These are phyloP conservation scores for Chionomys nivalis DNA, from an alignment of 2,113 vertebrate genomes.

Conservation along the genomic window DNA sequence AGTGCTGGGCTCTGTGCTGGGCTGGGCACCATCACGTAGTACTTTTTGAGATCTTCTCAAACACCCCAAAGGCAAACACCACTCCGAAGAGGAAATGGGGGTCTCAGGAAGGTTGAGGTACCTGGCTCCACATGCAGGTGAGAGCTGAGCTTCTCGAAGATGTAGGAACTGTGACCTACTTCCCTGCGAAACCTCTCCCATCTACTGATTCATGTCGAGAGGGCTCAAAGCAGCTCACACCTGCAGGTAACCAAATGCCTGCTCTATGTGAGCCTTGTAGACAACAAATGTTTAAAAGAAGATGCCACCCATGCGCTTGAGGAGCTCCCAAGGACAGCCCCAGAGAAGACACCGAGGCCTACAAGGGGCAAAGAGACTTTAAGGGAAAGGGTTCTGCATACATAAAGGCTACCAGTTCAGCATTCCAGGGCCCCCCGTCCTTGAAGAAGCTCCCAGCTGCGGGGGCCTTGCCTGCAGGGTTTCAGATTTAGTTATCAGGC, in stretches of 20 bases:
- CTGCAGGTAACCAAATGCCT: not conserved
- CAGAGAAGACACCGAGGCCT: not conserved
- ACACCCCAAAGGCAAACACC: not conserved
- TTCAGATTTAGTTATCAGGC: conserved; percentile 73
- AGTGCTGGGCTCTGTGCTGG: not conserved
- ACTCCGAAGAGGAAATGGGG: not conserved
- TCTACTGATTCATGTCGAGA: not conserved
- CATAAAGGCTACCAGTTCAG: not conserved
- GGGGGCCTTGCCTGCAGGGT: conserved; percentile 22
- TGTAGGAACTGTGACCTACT: not conserved
- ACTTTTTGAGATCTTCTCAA: conserved; percentile 16
- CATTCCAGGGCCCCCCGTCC: conserved; percentile 34
- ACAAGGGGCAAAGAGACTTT: not conserved
- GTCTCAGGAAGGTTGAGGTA: not conserved
- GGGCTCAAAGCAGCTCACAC: not conserved
- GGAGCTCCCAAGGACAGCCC: not conserved
- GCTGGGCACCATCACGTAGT: not conserved
- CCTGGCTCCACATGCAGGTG: not conserved
- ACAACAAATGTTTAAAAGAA: not conserved
- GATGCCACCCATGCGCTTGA: not conserved
- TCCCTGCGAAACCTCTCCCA: not conserved
- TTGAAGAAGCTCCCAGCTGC: conserved; percentile 55
- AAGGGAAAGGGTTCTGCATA: not conserved
- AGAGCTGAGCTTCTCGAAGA: not conserved
- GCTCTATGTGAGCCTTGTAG: not conserved